Evolutionary conservation across 1,140 invertebrate species (phyloP), one percentile per base, ranked within the genome.

Genomic region (Dryas iulia): DNA sequence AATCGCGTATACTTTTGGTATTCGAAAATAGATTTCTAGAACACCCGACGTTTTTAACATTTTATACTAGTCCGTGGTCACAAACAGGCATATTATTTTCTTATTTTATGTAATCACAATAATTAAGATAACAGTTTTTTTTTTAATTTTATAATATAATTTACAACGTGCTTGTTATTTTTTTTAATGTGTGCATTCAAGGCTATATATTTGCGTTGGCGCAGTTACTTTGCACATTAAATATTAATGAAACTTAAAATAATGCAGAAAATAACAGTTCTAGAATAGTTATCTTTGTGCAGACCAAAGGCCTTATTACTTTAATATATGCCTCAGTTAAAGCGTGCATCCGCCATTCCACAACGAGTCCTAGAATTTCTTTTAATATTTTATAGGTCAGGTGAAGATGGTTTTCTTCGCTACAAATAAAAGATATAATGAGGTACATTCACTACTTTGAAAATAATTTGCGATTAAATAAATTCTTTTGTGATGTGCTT

Each of bases 381-480:
- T 47, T 47, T 18, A 47, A 47, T 47, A 47, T 47, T 47, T 47
- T 47, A 47, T 47, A 47, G 39, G 39, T 47, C 39, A 47, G 1
- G 39, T 47, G 39, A 47, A 47, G 39, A 47, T 47, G 7, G 18
- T 47, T 47, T 47, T 47, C 39, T 47, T 47, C 39, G 39, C 39
- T 47, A 47, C 39, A 47, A 47, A 47, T 47, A 47, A 47, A 47
- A 47, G 14, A 47, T 21, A 47, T 47, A 47, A 47, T 47, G 18
- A 47, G 8, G 39, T 18, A 18, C 39, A 47, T 47, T 47, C 18
- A 47, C 1, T 18, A 21, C 39, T 47, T 47, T 8, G 2, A 47
- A 18, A 47, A 21, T 47, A 21, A 3, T 21, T 14, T 47, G 18
- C 10, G 14, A 11, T 47, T 18, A 47, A 21, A 47, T 21, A 1